Percentiles rank a stretch among this genome's conserved stretches.
Evolutionary conservation across 2,888 invertebrate species (phyloP).

Genomic region (Incurvaria masculella): DNA sequence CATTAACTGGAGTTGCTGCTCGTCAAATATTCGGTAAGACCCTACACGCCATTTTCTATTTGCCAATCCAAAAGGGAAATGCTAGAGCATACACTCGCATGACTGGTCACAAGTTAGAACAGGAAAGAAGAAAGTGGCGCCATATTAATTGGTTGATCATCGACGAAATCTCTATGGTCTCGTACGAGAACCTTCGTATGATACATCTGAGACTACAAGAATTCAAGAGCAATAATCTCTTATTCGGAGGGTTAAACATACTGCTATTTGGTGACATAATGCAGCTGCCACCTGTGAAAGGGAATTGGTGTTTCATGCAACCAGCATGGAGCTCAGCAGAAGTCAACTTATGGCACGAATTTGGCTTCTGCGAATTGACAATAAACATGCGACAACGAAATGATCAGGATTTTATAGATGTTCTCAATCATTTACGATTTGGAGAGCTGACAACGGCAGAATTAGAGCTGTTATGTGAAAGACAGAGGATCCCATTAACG

Average conservation of each 20-base stretch:
- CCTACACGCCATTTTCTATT: background rate
- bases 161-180: background rate
- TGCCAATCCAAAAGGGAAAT: background rate
- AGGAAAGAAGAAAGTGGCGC: background rate
- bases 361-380: slow-evolving; percentile 21
- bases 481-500: slow-evolving; percentile 12
- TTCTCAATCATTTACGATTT: slow-evolving; percentile 19
- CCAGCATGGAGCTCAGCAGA: slow-evolving; percentile 14
- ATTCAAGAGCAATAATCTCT: slow-evolving; percentile 12
- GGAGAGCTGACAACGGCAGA: slow-evolving; percentile 18
- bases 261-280: slow-evolving; percentile 18
- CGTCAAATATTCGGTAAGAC: background rate
- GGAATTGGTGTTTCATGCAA: slow-evolving; percentile 19
- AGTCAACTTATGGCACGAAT: slow-evolving; percentile 19
- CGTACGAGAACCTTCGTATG: background rate
- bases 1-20: background rate
- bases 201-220: slow-evolving; percentile 2
- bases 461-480: slow-evolving; percentile 15
- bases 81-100: background rate
- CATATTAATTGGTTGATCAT: background rate
- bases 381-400: slow-evolving; percentile 24
- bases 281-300: slow-evolving; percentile 22
- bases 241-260: slow-evolving; percentile 8
- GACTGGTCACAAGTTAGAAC: background rate
- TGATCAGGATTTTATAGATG: slow-evolving; percentile 19